Percentiles rank a stretch among this genome's conserved stretches.
phyloP scores from a whole-genome alignment of 30 jellyfish, hydroid and myxozoan species.

The Nemopilema nomurai region DNA sequence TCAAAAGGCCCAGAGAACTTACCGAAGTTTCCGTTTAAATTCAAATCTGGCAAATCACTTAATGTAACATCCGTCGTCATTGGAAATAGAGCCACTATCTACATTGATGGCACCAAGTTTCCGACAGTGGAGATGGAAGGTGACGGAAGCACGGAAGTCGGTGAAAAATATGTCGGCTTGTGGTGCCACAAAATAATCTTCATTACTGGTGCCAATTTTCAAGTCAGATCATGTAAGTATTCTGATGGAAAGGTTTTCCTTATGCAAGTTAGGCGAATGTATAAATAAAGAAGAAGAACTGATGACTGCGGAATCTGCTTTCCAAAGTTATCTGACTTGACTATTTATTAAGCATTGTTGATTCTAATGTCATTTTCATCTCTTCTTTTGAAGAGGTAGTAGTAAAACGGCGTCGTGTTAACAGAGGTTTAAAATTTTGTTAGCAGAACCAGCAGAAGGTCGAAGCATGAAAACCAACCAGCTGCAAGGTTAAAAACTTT shows the following conservation, averaged over 20 bases:
- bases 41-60: conserved; percentile 73
- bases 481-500: neutral
- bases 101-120: conserved; percentile 71
- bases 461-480: too few relatives aligned
- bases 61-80: conserved; percentile 78
- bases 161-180: conserved; percentile 88
- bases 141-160: conserved; percentile 70
- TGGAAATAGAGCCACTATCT: conserved; percentile 66
- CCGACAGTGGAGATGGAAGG: conserved; percentile 76
- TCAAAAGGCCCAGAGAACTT: conserved; percentile 73
- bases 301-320: too few relatives aligned
- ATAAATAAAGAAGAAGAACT: too few relatives aligned
- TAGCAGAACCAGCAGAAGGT: too few relatives aligned
- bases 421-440: too few relatives aligned
- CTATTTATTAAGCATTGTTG: too few relatives aligned
- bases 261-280: too few relatives aligned
- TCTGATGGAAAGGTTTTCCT: too few relatives aligned
- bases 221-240: conserved; percentile 67
- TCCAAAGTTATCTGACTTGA: too few relatives aligned
- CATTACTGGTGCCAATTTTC: conserved; percentile 62
- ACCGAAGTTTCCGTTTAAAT: conserved; percentile 53
- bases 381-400: too few relatives aligned
- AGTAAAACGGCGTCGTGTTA: too few relatives aligned
- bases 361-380: too few relatives aligned
- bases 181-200: conserved; percentile 81